A percentile compares a stretch with the other conserved stretches of the same genome.
phyloP scores from a whole-genome alignment of 2,888 invertebrate species.

The Opisthograptis luteolata region DNA sequence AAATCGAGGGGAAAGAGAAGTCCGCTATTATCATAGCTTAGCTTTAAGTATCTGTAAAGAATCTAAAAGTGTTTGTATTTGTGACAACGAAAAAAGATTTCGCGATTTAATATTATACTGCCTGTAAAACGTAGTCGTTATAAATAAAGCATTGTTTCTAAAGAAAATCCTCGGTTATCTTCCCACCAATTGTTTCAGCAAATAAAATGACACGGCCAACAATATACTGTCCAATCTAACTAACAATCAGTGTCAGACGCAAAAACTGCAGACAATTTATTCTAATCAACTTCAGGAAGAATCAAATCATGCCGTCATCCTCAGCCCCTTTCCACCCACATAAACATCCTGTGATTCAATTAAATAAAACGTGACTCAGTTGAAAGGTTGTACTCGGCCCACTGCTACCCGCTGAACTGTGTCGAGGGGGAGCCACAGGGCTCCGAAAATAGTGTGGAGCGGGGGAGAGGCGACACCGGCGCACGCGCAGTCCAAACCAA shows the following conservation, averaged over 20 bases:
- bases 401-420: slow-evolving; percentile 32
- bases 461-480: slow-evolving; percentile 46
- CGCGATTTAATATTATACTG: too few relatives aligned
- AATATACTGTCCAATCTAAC: background rate
- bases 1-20: too few relatives aligned
- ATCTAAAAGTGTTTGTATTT: too few relatives aligned
- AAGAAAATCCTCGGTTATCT: too few relatives aligned
- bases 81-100: too few relatives aligned
- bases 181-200: too few relatives aligned
- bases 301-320: slow-evolving; percentile 3
- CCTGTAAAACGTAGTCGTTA: too few relatives aligned
- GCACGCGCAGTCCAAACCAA: slow-evolving; percentile 57
- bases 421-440: slow-evolving; percentile 54
- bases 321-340: slow-evolving; percentile 25
- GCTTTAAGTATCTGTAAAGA: too few relatives aligned
- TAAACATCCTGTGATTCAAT: slow-evolving; percentile 29
- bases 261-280: background rate
- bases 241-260: background rate
- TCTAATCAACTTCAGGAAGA: slow-evolving; percentile 14
- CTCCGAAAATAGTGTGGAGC: slow-evolving; percentile 68
- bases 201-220: background rate
- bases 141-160: too few relatives aligned
- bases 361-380: slow-evolving; percentile 17
- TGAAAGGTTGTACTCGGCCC: slow-evolving; percentile 1
- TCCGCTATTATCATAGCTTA: too few relatives aligned